Conservation (phyloP, 2,888 invertebrate genomes). For the Himalopsyche japonica region DNA sequence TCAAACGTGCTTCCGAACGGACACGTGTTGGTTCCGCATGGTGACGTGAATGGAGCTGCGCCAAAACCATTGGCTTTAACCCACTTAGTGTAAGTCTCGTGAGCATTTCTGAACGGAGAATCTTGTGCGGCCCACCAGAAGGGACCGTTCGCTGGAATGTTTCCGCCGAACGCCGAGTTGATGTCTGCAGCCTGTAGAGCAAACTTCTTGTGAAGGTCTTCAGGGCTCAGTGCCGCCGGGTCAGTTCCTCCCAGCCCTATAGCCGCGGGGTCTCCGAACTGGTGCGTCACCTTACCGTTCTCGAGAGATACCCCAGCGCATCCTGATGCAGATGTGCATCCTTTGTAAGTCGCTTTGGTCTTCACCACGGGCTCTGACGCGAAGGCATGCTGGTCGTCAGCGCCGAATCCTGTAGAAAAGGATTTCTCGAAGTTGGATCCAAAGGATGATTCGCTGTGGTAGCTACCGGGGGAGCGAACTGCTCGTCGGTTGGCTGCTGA, state of each 20-base stretch:
- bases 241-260: conserved; percentile 49
- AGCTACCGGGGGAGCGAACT: conserved; percentile 41
- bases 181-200: conserved; percentile 47
- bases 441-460: conserved; percentile 20
- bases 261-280: conserved; percentile 52
- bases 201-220: conserved; percentile 50
- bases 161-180: conserved; percentile 48
- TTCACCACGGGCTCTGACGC: conserved; percentile 51
- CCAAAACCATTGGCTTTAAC: conserved; percentile 44
- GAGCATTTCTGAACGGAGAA: conserved; percentile 60
- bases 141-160: conserved; percentile 48
- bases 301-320: conserved; percentile 57
- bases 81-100: conserved; percentile 49
- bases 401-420: conserved; percentile 42
- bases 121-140: conserved; percentile 67
- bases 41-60: conserved; percentile 38
- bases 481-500: conserved; percentile 42
- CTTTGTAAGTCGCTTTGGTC: conserved; percentile 53
- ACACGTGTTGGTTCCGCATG: conserved; percentile 33
- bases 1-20: conserved; percentile 22
- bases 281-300: conserved; percentile 53
- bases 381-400: conserved; percentile 44
- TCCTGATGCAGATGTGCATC: conserved; percentile 54
- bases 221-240: conserved; percentile 47
- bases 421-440: neutral